phyloP scores from a whole-genome alignment of 2,113 vertebrate genomes.

The Rattus rattus region DNA sequence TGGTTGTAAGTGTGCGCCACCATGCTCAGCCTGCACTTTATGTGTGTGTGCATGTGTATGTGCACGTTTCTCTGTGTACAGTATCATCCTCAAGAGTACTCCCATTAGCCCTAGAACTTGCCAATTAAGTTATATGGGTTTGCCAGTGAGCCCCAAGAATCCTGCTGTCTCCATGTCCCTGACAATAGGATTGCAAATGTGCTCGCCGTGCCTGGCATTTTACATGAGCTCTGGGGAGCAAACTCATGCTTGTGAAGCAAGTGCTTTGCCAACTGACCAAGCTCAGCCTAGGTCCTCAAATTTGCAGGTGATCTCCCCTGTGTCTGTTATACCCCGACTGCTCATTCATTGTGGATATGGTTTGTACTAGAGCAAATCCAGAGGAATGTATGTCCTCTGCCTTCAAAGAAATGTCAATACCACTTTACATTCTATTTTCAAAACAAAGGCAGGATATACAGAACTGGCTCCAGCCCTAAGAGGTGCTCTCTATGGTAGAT shows the following conservation, averaged over 20 bases:
- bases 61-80: neutral
- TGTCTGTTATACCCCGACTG: rapidly evolving
- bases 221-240: neutral
- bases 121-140: neutral
- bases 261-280: neutral
- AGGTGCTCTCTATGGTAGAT: rapidly evolving
- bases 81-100: neutral
- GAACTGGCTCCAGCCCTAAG: neutral
- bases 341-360: rapidly evolving
- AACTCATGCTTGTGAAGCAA: neutral
- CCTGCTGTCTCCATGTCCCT: too few relatives aligned
- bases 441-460: neutral
- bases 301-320: rapidly evolving
- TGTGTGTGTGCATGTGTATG: neutral
- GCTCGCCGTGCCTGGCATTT: neutral
- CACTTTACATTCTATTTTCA: neutral
- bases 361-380: rapidly evolving
- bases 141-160: neutral
- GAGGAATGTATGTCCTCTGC: rapidly evolving
- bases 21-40: neutral
- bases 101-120: neutral
- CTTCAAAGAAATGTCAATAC: neutral
- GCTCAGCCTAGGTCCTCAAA: neutral
- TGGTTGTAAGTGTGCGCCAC: neutral
- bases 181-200: neutral